A percentile compares a stretch with the other conserved stretches of the same genome.
phyloP scores from a whole-genome alignment of 2,797 vertebrate genomes.

The Gambelia wislizenii region DNA sequence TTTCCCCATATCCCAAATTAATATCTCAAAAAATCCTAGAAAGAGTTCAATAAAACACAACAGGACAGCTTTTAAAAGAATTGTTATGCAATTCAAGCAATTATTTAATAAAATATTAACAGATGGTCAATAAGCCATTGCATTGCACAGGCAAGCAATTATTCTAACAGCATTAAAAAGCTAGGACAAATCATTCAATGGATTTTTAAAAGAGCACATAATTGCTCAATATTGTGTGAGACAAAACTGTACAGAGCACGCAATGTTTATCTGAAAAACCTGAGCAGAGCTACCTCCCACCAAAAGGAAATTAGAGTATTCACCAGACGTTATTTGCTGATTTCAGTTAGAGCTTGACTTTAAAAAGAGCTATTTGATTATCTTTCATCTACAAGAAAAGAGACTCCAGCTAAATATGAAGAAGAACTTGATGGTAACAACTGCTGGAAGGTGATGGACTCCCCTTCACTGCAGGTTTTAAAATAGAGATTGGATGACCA shows the following conservation, averaged over 20 bases:
- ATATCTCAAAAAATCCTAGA: background rate
- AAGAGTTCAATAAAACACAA: conserved; percentile 29
- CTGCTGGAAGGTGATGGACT: background rate
- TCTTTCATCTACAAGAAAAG: background rate
- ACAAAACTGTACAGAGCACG: background rate
- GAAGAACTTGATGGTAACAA: background rate
- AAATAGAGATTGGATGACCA: no score
- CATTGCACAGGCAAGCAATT: conserved; percentile 33
- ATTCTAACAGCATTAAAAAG: conserved; percentile 39
- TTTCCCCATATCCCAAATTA: background rate
- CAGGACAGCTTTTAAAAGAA: conserved; percentile 27
- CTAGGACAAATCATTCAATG: conserved; percentile 26
- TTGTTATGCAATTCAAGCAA: conserved; percentile 4
- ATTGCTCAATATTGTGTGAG: conserved; percentile 14
- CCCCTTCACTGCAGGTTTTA: no score
- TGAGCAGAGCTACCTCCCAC: conserved; percentile 29
- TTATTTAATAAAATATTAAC: conserved; percentile 55
- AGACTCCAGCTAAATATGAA: background rate
- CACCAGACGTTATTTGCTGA: conserved; percentile 2
- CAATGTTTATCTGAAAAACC: conserved; percentile 1
- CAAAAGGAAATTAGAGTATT: background rate
- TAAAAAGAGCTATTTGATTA: background rate
- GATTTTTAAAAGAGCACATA: conserved; percentile 37
- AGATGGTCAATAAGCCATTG: conserved; percentile 44
- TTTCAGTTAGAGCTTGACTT: background rate